These are phyloP conservation scores for Varroa destructor DNA, from an alignment of 1,140 invertebrate genomes.

Conservation along the genomic window DNA sequence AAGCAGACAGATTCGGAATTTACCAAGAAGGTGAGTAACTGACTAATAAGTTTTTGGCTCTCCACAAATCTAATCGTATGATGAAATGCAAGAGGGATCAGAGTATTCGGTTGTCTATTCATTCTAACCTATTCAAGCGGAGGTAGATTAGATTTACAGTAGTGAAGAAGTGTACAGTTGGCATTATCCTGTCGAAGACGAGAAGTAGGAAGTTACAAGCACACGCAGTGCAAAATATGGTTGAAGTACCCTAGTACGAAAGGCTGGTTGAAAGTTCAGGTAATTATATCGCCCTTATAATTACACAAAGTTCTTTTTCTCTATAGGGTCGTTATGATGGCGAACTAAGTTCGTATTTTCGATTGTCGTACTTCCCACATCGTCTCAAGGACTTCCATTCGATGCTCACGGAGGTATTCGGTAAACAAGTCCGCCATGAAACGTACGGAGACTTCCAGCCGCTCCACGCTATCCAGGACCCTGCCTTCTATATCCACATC, in stretches of 20 bases:
- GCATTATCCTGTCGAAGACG: not conserved
- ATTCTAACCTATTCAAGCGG: too few relatives aligned
- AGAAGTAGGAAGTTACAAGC: not conserved
- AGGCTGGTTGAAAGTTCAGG: not conserved
- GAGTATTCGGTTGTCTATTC: too few relatives aligned
- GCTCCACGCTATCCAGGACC: conserved; percentile 49
- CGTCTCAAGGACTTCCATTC: conserved; percentile 53
- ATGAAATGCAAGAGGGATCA: not conserved
- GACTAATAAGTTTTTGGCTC: conserved; percentile 30
- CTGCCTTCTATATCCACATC: conserved; percentile 70
- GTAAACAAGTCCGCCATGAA: conserved; percentile 49
- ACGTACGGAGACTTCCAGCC: conserved; percentile 68
- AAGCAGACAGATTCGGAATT: conserved; percentile 35
- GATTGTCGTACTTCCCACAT: conserved; percentile 72
- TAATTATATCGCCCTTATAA: conserved; percentile 29
- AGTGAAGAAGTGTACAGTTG: too few relatives aligned
- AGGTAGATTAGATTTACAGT: too few relatives aligned
- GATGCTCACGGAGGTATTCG: conserved; percentile 58
- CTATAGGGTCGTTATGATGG: conserved; percentile 42
- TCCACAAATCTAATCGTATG: conserved; percentile 25
- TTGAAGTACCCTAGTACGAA: not conserved
- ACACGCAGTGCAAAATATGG: not conserved
- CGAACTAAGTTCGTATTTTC: conserved; percentile 48
- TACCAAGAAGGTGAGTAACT: conserved; percentile 37
- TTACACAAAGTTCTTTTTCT: conserved; percentile 32